A percentile compares a stretch with the other conserved stretches of the same genome.
Evolutionary conservation across 1,140 invertebrate genomes (phyloP).

Genomic region (Scylla paramamosain): DNA sequence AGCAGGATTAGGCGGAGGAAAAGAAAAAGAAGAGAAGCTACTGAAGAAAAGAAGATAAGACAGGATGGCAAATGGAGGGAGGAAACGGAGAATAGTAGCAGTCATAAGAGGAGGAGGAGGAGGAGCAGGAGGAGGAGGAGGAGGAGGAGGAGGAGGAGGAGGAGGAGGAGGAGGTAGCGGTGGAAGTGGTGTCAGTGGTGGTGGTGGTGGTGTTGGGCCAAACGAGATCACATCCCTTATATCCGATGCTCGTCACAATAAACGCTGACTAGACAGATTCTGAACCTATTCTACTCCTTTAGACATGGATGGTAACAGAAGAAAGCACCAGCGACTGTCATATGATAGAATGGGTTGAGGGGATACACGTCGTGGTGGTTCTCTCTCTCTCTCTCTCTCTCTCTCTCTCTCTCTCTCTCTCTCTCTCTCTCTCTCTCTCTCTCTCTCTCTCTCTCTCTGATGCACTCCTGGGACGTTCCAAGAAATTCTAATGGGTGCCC

Average conservation of each 20-base stretch:
- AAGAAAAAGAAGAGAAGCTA: background rate
- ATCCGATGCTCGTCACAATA: constrained; percentile 47
- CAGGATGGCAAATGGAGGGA: background rate
- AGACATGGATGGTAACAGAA: constrained; percentile 65
- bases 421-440: constrained; percentile 3
- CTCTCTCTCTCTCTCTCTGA: too few relatives aligned
- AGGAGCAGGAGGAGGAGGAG: background rate
- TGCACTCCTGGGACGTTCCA: too few relatives aligned
- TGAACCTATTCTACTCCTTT: constrained; percentile 47
- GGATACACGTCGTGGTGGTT: background rate
- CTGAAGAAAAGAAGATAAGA: background rate
- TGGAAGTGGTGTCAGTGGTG: too few relatives aligned
- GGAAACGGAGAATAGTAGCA: too few relatives aligned
- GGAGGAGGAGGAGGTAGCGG: too few relatives aligned
- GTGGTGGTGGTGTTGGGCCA: constrained; percentile 1
- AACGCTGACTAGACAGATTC: constrained; percentile 56
- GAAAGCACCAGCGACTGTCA: constrained; percentile 49
- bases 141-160: too few relatives aligned
- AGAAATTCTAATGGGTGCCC: too few relatives aligned
- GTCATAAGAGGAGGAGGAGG: background rate
- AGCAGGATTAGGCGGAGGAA: too few relatives aligned
- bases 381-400: background rate
- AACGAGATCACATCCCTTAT: constrained; percentile 52
- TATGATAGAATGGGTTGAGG: constrained; percentile 60
- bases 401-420: constrained; percentile 16